These are phyloP conservation scores for Forbesichthys agassizii DNA, from an alignment of 2,113 vertebrate genomes.

Conservation along the genomic window DNA sequence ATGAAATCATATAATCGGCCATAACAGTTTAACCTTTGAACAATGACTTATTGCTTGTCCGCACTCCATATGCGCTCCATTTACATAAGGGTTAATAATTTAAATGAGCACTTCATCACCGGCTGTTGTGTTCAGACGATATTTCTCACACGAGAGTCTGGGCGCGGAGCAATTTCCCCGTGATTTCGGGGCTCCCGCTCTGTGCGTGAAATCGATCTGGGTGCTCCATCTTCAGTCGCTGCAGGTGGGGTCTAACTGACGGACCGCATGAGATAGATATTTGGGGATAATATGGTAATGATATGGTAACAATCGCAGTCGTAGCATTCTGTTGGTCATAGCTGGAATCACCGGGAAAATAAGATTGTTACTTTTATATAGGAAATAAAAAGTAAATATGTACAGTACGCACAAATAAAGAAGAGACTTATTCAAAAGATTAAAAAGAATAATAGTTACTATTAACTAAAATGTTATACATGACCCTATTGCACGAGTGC, in stretches of 20 bases:
- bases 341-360: constrained; percentile 19
- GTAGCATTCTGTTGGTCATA: constrained; percentile 39
- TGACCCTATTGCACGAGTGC: too few species aligned
- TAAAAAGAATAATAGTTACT: neutral
- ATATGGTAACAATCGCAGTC: constrained; percentile 18
- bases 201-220: constrained; percentile 68
- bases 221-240: constrained; percentile 53
- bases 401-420: neutral
- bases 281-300: constrained; percentile 39
- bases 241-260: constrained; percentile 15
- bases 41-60: constrained; percentile 47
- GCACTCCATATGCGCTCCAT: constrained; percentile 57
- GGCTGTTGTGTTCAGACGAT: neutral
- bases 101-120: constrained; percentile 21
- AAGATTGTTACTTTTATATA: constrained; percentile 11
- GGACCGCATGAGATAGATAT: constrained; percentile 23
- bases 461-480: too few species aligned
- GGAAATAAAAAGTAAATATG: constrained; percentile 22
- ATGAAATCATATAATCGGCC: constrained; percentile 59
- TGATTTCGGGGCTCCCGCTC: neutral
- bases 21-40: constrained; percentile 55
- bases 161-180: neutral
- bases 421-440: neutral
- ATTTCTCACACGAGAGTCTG: neutral
- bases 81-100: constrained; percentile 60